phyloP scores from a whole-genome alignment of 92 coral and sea anemone genomes.

The Epizoanthus fatuus region DNA sequence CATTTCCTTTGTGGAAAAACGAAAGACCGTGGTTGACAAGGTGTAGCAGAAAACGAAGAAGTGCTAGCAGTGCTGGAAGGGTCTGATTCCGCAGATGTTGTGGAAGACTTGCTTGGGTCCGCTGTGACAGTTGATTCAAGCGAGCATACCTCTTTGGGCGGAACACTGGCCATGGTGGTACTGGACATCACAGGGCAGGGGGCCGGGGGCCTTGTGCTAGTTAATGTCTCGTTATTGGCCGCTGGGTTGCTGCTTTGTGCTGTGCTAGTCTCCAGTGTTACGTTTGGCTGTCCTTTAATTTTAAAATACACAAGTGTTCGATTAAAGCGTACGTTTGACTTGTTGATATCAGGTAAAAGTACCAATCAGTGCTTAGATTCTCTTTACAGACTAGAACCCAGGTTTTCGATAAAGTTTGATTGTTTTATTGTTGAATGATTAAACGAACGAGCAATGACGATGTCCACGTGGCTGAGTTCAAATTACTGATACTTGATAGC shows the following conservation, averaged over 20 bases:
- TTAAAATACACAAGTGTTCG: neutral
- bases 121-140: constrained; percentile 24
- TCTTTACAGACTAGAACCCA: constrained; percentile 25
- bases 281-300: neutral
- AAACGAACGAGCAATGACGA: neutral
- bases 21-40: neutral
- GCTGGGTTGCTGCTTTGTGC: constrained; percentile 32
- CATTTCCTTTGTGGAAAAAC: too few species aligned
- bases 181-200: constrained; percentile 29
- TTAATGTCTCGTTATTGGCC: constrained; percentile 23
- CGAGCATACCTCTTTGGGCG: constrained; percentile 4
- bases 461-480: constrained; percentile 11
- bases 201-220: constrained; percentile 9
- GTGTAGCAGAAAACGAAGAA: constrained; percentile 26
- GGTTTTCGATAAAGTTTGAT: neutral
- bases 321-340: constrained; percentile 11
- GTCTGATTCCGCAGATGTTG: constrained; percentile 18
- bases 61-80: constrained; percentile 15
- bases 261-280: constrained; percentile 22
- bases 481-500: neutral
- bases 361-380: neutral
- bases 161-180: constrained; percentile 34
- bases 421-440: constrained; percentile 25
- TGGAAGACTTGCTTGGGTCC: constrained; percentile 34
- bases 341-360: neutral